Evolutionary conservation across 2,113 vertebrate species (phyloP), one percentile per base, ranked within the genome.

Genomic region (Callipepla squamata): DNA sequence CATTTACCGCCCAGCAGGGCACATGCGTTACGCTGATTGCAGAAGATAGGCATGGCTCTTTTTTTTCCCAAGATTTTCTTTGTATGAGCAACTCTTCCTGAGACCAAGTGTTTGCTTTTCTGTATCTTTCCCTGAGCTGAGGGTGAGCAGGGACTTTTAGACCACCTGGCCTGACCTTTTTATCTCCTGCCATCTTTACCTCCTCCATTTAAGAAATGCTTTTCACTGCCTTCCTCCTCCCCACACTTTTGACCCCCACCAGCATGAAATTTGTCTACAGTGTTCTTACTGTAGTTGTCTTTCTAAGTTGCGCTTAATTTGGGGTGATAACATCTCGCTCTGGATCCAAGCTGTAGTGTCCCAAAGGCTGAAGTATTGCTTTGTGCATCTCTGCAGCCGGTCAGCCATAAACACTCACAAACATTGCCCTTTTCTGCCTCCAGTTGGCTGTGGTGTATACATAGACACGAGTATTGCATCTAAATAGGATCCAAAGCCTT

Each of bases 31-130:
- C 80, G 73, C 55, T 59, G 42, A 23, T 38, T 66, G 23, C 55
- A 66, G 50, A 50, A 57, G 70, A n/a, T 30, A 42, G 38, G 26
- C 51, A 55, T 30, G 30, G 38, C 28, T 73, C 30, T 79, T 48
- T 40, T 67, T 83, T 77, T 72, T 74, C 76, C 61, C 75, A 84
- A 75, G 76, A 74, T 57, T 61, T 92, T 83, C 82, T 92, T 96
- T 91, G 85, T 28, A 62, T 6, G 32, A 75, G 76, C 47, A 86
- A 88, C 91, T 83, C 92, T 93, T 95, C 47, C 82, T 36, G 62
- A 86, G 79, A 74, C 89, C 40, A 88, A 15, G 40, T 92, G 73
- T 95, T 96, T 96, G 85, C 91, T 92, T 80, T 94, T 75, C 91
- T 88, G 72, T 92, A 72, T 90, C 87, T 75, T 83, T 86, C 87